phyloP scores from a whole-genome alignment of 2,797 vertebrate species.

The Syncerus caffer region DNA sequence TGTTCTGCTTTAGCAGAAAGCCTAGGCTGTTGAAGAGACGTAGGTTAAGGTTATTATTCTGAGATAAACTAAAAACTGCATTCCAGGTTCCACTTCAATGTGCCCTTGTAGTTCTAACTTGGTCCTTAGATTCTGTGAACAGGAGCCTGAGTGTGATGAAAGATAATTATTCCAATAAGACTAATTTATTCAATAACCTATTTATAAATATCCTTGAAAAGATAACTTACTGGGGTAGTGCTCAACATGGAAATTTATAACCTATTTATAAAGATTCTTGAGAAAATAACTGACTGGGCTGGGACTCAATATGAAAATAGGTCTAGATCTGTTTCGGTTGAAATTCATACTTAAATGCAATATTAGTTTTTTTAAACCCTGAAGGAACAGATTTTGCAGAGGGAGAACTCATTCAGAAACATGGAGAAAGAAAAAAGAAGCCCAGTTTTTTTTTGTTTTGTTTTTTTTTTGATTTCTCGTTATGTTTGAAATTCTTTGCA shows the following conservation, averaged over 20 bases:
- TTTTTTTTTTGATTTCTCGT: neutral
- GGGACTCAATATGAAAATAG: neutral
- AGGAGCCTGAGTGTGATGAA: neutral
- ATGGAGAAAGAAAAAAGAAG: neutral
- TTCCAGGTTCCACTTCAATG: conserved; percentile 18
- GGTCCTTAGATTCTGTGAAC: neutral
- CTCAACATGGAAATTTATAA: conserved; percentile 23
- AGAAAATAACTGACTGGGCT: conserved; percentile 15
- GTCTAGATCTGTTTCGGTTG: neutral
- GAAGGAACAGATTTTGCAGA: neutral
- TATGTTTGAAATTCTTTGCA: conserved; percentile 32
- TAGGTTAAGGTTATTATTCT: neutral
- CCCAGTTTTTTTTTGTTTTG: neutral
- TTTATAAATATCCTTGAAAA: conserved; percentile 50
- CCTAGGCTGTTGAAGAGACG: neutral
- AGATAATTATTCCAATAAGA: conserved; percentile 56
- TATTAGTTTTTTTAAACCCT: conserved; percentile 11
- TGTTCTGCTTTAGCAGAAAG: neutral
- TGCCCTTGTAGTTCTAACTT: neutral
- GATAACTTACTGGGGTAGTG: neutral
- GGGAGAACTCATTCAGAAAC: conserved; percentile 10
- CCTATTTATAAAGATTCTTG: conserved; percentile 37
- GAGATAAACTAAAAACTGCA: neutral
- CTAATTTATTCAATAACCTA: conserved; percentile 36
- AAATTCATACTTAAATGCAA: neutral